Percentiles rank a stretch among this genome's conserved stretches.
Conservation (phyloP, 2,113 vertebrate genomes). For the Mustelus asterias region DNA sequence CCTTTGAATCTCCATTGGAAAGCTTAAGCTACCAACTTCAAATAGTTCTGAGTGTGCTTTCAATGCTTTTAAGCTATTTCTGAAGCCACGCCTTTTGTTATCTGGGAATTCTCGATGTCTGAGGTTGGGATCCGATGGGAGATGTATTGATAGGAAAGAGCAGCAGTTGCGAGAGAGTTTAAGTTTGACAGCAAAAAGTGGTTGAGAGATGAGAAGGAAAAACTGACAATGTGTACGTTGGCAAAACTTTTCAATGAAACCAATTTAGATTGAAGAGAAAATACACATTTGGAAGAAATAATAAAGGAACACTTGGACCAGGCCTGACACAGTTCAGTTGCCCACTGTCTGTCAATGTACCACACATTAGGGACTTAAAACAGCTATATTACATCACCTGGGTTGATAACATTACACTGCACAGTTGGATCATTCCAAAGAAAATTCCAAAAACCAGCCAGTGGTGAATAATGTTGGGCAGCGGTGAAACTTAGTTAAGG, state of each 20-base stretch:
- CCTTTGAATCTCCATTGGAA: not conserved
- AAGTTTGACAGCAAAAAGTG: too few relatives aligned
- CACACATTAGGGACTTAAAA: not conserved
- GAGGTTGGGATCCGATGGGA: not conserved
- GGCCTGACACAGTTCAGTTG: not conserved
- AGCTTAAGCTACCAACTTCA: not conserved
- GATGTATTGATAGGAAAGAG: not conserved
- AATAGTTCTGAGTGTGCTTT: not conserved
- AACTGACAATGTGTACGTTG: not conserved
- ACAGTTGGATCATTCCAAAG: constrained; percentile 1
- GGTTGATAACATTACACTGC: not conserved
- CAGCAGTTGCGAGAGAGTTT: not conserved
- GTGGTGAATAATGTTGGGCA: not conserved
- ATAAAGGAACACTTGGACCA: not conserved
- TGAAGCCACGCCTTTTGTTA: not conserved
- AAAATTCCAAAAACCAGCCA: not conserved
- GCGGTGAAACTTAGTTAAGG: not conserved
- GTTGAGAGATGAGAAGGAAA: too few relatives aligned
- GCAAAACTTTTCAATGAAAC: not conserved
- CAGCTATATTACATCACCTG: not conserved
- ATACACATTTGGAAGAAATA: constrained; percentile 15
- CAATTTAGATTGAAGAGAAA: constrained; percentile 1
- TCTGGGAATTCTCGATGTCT: not conserved
- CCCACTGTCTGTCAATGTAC: not conserved
- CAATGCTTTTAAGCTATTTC: not conserved